Percentiles rank a stretch among this genome's conserved stretches.
These are phyloP conservation scores for Coboldia fuscipes DNA, from an alignment of 1,140 invertebrate species.

Conservation along the genomic window DNA sequence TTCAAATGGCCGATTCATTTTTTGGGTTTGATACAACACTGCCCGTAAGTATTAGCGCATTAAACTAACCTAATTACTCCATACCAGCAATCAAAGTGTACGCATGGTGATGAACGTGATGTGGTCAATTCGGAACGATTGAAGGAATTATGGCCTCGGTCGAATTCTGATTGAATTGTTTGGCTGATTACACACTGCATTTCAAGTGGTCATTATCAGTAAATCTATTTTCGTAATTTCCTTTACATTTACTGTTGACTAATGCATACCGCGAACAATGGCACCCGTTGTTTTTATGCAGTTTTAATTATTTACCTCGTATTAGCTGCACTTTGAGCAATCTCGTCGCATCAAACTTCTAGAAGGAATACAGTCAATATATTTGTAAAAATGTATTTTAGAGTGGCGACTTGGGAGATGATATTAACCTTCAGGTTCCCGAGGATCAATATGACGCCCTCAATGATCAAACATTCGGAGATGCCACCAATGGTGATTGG, in stretches of 20 bases:
- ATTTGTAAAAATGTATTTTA: not conserved
- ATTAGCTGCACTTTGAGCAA: not conserved
- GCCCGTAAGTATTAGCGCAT: constrained; percentile 33
- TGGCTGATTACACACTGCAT: not conserved
- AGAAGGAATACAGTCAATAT: no score
- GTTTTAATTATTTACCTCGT: constrained; percentile 2
- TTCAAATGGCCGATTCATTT: constrained; percentile 70
- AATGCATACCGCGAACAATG: not conserved
- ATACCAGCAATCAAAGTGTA: not conserved
- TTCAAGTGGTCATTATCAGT: no score
- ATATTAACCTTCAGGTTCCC: constrained; percentile 38
- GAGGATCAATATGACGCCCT: constrained; percentile 75
- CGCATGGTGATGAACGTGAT: not conserved
- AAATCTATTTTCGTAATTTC: no score
- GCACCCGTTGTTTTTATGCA: not conserved
- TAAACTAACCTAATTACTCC: not conserved
- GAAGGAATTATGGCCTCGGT: not conserved
- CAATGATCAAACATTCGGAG: constrained; percentile 78
- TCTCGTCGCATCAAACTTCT: no score
- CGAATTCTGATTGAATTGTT: not conserved
- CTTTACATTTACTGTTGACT: no score
- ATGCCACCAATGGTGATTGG: constrained; percentile 44
- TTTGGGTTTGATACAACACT: constrained; percentile 53
- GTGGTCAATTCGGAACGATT: not conserved
- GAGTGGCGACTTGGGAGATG: constrained; percentile 17